Evolutionary conservation across 1,140 invertebrate species (phyloP).

Genomic region (Odontomachus brunneus): DNA sequence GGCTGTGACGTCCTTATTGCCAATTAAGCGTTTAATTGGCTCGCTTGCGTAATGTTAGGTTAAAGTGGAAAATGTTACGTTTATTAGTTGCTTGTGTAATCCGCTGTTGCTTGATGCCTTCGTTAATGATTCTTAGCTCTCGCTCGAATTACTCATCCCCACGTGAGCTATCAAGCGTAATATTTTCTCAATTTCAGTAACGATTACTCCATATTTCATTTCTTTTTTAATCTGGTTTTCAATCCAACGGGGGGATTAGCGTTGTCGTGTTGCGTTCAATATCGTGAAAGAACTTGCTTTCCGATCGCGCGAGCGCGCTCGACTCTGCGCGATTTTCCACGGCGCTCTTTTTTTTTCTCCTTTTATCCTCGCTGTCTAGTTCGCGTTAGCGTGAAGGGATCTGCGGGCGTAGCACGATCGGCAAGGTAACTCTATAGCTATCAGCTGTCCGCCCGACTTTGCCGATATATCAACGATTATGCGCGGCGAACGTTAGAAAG

Average conservation of each 20-base stretch:
- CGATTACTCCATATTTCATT: too few species aligned
- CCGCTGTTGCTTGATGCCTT: neutral
- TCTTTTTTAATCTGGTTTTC: neutral
- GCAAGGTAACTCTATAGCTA: conserved; percentile 28
- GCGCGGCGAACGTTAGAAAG: conserved; percentile 40
- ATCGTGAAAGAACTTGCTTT: conserved; percentile 5
- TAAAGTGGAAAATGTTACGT: neutral
- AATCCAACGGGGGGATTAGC: neutral
- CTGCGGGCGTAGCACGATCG: neutral
- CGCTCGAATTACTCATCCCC: neutral
- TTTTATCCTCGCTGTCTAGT: neutral
- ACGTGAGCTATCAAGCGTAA: neutral
- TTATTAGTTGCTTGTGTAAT: conserved; percentile 32
- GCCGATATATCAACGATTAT: conserved; percentile 52
- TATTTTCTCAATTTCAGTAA: neutral
- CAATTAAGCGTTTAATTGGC: conserved; percentile 54
- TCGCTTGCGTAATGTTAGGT: conserved; percentile 19
- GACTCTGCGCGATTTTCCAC: conserved; percentile 7
- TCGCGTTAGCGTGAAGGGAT: conserved; percentile 15
- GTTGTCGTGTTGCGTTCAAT: conserved; percentile 18
- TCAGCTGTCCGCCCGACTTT: conserved; percentile 42
- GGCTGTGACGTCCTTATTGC: conserved; percentile 41
- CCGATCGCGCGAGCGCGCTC: neutral
- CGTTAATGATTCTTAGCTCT: neutral
- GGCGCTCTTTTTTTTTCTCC: neutral